These are phyloP conservation scores for Ichneumoninae sp. DNA, from an alignment of 2,888 invertebrate species.

Conservation along the genomic window DNA sequence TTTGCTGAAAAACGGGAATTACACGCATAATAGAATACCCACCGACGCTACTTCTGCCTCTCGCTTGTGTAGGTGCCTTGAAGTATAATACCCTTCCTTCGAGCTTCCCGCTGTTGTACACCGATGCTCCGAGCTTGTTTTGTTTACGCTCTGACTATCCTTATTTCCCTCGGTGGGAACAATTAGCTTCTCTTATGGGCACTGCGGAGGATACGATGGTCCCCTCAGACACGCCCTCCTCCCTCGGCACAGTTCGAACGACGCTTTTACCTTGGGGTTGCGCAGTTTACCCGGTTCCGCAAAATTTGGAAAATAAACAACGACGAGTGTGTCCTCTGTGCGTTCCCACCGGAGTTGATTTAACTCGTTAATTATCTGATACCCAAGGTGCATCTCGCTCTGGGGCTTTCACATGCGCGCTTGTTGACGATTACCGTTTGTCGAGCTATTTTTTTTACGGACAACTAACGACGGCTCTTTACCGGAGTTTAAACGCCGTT, in stretches of 20 bases:
- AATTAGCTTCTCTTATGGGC: slow-evolving; percentile 55
- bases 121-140: slow-evolving; percentile 39
- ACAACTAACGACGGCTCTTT: slow-evolving; percentile 24
- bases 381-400: not conserved
- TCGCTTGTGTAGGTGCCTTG: not conserved
- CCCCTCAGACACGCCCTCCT: slow-evolving; percentile 21
- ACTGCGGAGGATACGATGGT: not conserved
- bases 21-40: slow-evolving; percentile 57
- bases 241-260: not conserved
- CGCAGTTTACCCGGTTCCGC: slow-evolving; percentile 46
- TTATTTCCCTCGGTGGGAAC: slow-evolving; percentile 57
- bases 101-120: slow-evolving; percentile 6
- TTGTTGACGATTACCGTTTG: slow-evolving; percentile 39
- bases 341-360: not conserved
- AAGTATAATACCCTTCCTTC: slow-evolving; percentile 1
- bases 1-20: slow-evolving; percentile 53
- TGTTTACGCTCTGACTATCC: slow-evolving; percentile 56
- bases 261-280: slow-evolving; percentile 8
- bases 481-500: not conserved
- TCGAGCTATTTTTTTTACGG: slow-evolving; percentile 37
- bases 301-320: slow-evolving; percentile 57
- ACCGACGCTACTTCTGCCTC: not conserved
- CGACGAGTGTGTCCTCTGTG: slow-evolving; percentile 10
- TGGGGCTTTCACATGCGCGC: slow-evolving; percentile 1
- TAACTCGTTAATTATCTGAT: not conserved